Conservation (phyloP, 2,113 vertebrate genomes). For the Prinia subflava region DNA sequence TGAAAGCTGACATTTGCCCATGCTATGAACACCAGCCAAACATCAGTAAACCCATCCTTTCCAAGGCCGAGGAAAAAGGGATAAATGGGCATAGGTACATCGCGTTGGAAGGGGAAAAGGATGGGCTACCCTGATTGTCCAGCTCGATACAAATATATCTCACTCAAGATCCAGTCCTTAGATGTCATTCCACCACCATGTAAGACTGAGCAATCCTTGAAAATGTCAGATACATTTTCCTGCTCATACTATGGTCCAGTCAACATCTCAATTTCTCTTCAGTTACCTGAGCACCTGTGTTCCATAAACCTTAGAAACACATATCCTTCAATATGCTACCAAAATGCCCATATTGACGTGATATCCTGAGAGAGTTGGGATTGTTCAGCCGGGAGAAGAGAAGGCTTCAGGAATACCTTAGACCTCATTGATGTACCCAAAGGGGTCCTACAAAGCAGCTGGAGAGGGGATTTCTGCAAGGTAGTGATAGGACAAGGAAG, state of each 20-base stretch:
- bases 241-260: neutral
- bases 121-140: neutral
- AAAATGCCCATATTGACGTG: neutral
- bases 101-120: neutral
- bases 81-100: neutral
- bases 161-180: neutral
- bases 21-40: neutral
- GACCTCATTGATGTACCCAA: neutral
- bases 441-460: neutral
- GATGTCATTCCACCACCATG: neutral
- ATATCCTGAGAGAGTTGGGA: neutral
- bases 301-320: neutral
- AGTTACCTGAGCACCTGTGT: neutral
- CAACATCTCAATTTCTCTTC: neutral
- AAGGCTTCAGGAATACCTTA: neutral
- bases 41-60: neutral
- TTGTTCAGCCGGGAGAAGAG: neutral
- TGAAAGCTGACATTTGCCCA: neutral
- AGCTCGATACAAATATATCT: fast-evolving
- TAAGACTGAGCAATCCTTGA: neutral
- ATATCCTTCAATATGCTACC: neutral
- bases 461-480: neutral
- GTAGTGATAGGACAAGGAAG: no score
- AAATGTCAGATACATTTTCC: neutral
- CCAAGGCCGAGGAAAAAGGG: neutral